These are phyloP conservation scores for Psephotus haematonotus DNA, from an alignment of 2,113 vertebrate species.

Conservation along the genomic window DNA sequence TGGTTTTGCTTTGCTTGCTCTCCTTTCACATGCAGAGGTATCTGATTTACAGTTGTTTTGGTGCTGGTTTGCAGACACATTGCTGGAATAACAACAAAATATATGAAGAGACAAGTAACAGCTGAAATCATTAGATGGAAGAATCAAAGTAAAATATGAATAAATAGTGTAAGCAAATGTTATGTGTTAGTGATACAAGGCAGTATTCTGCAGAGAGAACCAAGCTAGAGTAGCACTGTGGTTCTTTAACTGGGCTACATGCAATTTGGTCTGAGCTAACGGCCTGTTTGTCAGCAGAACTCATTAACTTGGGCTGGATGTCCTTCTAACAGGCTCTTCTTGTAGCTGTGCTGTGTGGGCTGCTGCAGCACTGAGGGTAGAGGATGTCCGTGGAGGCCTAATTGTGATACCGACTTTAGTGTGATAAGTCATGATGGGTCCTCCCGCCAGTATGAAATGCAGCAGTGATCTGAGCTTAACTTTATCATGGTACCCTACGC, in stretches of 20 bases:
- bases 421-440: not conserved
- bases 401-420: fast-evolving
- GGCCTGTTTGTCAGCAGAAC: not conserved
- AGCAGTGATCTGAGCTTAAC: not conserved
- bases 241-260: not conserved
- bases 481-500: fast-evolving
- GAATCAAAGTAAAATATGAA: not conserved
- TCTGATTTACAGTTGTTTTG: not conserved
- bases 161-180: not conserved
- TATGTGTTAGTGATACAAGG: not conserved
- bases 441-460: not conserved
- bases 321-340: not conserved
- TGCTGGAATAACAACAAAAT: not conserved
- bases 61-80: not conserved
- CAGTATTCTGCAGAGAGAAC: not conserved
- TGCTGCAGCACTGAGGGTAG: not conserved
- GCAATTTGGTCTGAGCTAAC: not conserved
- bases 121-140: not conserved
- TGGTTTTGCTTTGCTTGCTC: not conserved
- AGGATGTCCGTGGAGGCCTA: fast-evolving
- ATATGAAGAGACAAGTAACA: not conserved
- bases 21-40: not conserved
- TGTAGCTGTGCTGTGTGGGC: not conserved
- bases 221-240: not conserved
- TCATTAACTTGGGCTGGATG: not conserved